Evolutionary conservation across 2,113 vertebrate species (phyloP), one percentile per base, ranked within the genome.

Genomic region (Puffinus mauretanicus): DNA sequence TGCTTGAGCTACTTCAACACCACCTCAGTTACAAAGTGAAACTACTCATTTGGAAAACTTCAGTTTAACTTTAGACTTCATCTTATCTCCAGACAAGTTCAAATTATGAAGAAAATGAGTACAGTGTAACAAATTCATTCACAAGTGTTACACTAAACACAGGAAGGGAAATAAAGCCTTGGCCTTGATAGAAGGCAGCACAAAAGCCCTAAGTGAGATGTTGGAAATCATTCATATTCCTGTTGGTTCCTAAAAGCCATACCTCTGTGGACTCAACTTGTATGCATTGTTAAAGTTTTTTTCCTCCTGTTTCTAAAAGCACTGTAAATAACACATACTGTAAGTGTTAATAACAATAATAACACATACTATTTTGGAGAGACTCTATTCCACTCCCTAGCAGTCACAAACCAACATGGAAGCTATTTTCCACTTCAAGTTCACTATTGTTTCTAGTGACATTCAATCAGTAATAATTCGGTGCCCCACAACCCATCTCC

Each of bases 161-260:
- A 79, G 38, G 26, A 46, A 72, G 21, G 7, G 6, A 79, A 93
- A 78, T 16, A 60, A 5, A 82, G 34, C 11, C 57, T 20, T 38
- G 26, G 20, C 8, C 34, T 58, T 57, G 29, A 86, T 0, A 81
- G 29, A 54, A 91, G 10, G 24, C 42, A 75, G 42, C 44, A 82
- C 10, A 52, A 67, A 82, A 67, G 6, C 13, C 19, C 26, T 44
- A 12, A 2, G 3, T 25, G 22, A 25, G 7, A 81, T 24, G 16
- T 0, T 24, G 4, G 9, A 80, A 62, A 61, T 40, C 0, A 61
- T 9, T 36, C 4, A 0, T 42, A 40, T 7, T 78, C 49, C 38
- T 19, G 3, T 12, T 51, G 14, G 10, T 13, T 82, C 29, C 46
- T 71, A 32, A 75, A 79, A 82, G 26, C 11, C 6, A 6, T 11